These are phyloP conservation scores for Struthio camelus DNA, from an alignment of 2,113 vertebrate species.

Conservation along the genomic window DNA sequence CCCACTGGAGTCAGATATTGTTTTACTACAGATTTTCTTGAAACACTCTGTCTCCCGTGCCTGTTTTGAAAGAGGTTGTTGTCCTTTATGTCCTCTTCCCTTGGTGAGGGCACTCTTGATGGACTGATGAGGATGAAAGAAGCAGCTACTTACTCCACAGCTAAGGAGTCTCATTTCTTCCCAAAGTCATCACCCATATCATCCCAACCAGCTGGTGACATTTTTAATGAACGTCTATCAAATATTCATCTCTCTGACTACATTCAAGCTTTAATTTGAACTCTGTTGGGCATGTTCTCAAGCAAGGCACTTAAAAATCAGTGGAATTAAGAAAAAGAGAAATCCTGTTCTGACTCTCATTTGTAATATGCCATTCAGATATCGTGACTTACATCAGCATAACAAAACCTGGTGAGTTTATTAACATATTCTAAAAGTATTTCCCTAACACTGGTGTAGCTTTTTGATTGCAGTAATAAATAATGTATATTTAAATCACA, in stretches of 20 bases:
- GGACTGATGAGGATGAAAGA: constrained; percentile 6
- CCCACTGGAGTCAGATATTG: background rate
- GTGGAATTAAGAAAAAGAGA: background rate
- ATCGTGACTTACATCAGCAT: background rate
- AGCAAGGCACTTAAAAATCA: background rate
- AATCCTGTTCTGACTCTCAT: background rate
- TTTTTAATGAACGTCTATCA: constrained; percentile 21
- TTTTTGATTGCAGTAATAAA: background rate
- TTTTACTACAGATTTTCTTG: background rate
- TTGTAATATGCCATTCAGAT: background rate
- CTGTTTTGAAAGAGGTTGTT: background rate
- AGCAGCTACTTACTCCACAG: background rate
- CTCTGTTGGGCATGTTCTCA: background rate
- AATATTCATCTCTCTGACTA: constrained; percentile 23
- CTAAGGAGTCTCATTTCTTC: constrained; percentile 16
- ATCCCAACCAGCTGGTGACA: constrained; percentile 20
- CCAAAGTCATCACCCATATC: background rate
- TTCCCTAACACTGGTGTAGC: background rate
- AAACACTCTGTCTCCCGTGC: background rate
- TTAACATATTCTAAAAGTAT: background rate
- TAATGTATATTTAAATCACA: background rate
- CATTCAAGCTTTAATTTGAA: background rate
- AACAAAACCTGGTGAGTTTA: background rate
- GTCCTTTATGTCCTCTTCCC: background rate
- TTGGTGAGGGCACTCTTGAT: background rate